phyloP scores from a whole-genome alignment of 2,888 invertebrate species.

The Stenodera caucasica region DNA sequence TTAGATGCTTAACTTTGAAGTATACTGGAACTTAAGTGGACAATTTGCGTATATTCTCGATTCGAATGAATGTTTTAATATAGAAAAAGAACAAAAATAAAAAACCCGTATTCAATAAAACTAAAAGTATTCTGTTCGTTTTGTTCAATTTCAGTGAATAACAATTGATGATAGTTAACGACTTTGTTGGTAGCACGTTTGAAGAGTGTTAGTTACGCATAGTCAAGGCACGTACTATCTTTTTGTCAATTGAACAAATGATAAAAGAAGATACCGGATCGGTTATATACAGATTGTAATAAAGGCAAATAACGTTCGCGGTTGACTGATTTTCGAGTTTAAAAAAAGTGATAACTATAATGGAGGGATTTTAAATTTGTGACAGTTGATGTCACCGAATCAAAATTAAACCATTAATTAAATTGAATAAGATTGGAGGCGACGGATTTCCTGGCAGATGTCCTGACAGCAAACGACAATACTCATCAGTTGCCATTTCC shows the following conservation, averaged over 20 bases:
- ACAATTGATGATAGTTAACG: slow-evolving; percentile 1
- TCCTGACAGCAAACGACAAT: slow-evolving; percentile 52
- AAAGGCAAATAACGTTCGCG: slow-evolving; percentile 39
- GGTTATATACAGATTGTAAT: not conserved
- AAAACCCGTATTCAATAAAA: too few species aligned
- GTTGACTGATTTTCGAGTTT: slow-evolving; percentile 34
- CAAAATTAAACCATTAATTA: slow-evolving; percentile 53
- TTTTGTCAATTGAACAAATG: slow-evolving; percentile 31
- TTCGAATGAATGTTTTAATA: not conserved
- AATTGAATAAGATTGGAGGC: slow-evolving; percentile 52
- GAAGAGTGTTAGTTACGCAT: slow-evolving; percentile 1
- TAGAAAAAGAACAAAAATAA: not conserved
- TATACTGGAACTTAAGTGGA: slow-evolving; percentile 20
- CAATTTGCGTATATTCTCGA: slow-evolving; percentile 15
- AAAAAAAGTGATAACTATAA: slow-evolving; percentile 29
- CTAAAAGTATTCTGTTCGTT: too few species aligned
- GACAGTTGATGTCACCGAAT: slow-evolving; percentile 43
- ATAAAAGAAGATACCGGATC: slow-evolving; percentile 14
- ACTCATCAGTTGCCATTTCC: slow-evolving; percentile 53
- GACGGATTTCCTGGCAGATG: slow-evolving; percentile 56
- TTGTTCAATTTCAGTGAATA: not conserved
- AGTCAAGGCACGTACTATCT: slow-evolving; percentile 15
- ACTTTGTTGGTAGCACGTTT: not conserved
- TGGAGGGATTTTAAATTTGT: slow-evolving; percentile 33
- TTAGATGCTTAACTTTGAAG: slow-evolving; percentile 19